Evolutionary conservation across 2,113 vertebrate species (phyloP).

Genomic region (Setophaga kirtlandii): DNA sequence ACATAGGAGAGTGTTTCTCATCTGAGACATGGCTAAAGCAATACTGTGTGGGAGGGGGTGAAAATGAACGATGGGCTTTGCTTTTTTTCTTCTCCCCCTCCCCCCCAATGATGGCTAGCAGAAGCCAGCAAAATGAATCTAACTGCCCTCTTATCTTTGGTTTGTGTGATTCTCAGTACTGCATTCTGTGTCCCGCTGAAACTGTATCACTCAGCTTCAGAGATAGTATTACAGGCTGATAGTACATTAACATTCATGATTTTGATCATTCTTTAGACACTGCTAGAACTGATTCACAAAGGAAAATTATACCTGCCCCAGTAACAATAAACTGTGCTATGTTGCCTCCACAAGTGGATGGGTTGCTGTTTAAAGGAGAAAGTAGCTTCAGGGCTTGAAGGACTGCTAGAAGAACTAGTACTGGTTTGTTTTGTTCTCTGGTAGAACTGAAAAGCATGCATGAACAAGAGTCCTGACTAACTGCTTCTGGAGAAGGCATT

Average conservation of each 20-base stretch:
- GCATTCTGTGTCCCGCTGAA: not conserved
- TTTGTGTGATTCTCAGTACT: not conserved
- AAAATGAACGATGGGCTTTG: not conserved
- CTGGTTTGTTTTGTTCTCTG: not conserved
- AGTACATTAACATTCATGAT: not conserved
- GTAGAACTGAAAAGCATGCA: not conserved
- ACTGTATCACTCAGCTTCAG: not conserved
- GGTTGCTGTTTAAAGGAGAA: not conserved
- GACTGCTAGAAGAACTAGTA: not conserved
- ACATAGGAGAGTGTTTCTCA: not conserved
- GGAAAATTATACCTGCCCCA: not conserved
- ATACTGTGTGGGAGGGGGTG: not conserved
- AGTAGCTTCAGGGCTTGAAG: not conserved
- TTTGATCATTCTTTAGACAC: not conserved
- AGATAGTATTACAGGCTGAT: not conserved
- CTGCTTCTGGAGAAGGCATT: not conserved
- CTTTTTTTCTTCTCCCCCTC: accelerated
- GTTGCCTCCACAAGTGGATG: not conserved
- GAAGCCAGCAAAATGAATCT: not conserved
- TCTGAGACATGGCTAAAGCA: not conserved
- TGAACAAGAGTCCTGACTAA: not conserved
- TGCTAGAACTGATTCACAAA: not conserved
- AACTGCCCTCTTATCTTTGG: not conserved
- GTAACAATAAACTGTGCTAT: not conserved
- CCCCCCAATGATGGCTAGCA: not conserved